These are phyloP conservation scores for Trichomalopsis sarcophagae DNA, from an alignment of 1,140 invertebrate genomes.

Conservation along the genomic window DNA sequence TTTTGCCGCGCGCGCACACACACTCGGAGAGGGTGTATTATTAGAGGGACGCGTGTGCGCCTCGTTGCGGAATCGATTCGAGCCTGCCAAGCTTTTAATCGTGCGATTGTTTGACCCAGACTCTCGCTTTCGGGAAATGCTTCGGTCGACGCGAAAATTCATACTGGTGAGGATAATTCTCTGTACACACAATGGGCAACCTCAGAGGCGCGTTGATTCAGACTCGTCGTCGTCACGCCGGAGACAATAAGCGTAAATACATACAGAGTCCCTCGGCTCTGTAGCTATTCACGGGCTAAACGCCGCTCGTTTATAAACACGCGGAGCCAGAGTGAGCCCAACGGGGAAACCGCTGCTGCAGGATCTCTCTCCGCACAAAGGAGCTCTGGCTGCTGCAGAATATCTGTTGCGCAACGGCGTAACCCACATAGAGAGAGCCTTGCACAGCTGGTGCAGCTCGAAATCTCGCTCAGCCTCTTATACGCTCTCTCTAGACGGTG, in stretches of 20 bases:
- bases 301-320: not conserved
- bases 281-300: not conserved
- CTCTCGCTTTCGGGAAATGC: too few species aligned
- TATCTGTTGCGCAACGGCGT: conserved; percentile 15
- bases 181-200: not conserved
- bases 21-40: not conserved
- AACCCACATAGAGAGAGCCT: conserved; percentile 13
- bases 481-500: not conserved
- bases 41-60: not conserved
- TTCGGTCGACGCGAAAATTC: not conserved
- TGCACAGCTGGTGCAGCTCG: not conserved
- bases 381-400: not conserved
- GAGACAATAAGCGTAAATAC: conserved; percentile 25
- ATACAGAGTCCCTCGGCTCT: not conserved
- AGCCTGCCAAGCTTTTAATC: not conserved
- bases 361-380: not conserved
- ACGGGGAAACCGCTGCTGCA: conserved; percentile 1
- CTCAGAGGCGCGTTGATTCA: not conserved
- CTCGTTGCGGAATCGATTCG: conserved; percentile 12
- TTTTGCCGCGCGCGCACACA: not conserved
- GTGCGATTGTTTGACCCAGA: not conserved
- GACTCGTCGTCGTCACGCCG: not conserved
- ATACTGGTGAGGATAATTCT: not conserved
- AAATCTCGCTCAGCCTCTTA: not conserved
- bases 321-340: not conserved